Conservation (phyloP, 2,888 invertebrate species). For the Malthinus seriepunctatus region DNA sequence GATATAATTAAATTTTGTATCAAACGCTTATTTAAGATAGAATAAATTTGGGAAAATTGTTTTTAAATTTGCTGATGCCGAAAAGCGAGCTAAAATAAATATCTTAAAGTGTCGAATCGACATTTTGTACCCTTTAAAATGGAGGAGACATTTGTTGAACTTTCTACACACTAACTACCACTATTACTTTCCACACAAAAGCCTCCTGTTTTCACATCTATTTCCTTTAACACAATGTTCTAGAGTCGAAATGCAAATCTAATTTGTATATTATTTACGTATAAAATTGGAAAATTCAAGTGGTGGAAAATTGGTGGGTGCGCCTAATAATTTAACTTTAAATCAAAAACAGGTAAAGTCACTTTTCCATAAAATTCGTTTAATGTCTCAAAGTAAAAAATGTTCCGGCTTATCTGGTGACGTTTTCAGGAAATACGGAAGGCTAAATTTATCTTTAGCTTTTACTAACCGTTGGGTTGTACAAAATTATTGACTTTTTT, state of each 20-base stretch:
- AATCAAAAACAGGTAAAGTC: conserved; percentile 5
- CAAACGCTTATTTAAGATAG: no score
- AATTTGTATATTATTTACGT: conserved; percentile 17
- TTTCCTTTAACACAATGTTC: conserved; percentile 12
- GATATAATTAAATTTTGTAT: no score
- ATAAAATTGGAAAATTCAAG: neutral
- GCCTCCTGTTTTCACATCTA: conserved; percentile 18
- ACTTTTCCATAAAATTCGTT: conserved; percentile 3
- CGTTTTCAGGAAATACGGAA: conserved; percentile 14
- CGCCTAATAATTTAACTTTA: neutral
- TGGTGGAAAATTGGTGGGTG: no score
- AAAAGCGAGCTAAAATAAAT: no score
- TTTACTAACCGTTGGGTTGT: conserved; percentile 1
- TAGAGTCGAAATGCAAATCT: conserved; percentile 20
- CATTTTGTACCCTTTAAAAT: conserved; percentile 20
- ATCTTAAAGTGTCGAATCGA: conserved; percentile 16
- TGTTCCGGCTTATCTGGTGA: conserved; percentile 14
- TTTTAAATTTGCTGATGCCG: no score
- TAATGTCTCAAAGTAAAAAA: conserved; percentile 13
- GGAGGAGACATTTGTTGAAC: conserved; percentile 23
- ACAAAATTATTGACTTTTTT: conserved; percentile 13
- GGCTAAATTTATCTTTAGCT: conserved; percentile 11
- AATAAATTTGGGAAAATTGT: no score
- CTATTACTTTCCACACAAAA: conserved; percentile 13
- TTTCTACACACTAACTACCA: conserved; percentile 20